Base-by-base conservation (phyloP, 2,113 vertebrate species). In the Arenaria interpres region DNA sequence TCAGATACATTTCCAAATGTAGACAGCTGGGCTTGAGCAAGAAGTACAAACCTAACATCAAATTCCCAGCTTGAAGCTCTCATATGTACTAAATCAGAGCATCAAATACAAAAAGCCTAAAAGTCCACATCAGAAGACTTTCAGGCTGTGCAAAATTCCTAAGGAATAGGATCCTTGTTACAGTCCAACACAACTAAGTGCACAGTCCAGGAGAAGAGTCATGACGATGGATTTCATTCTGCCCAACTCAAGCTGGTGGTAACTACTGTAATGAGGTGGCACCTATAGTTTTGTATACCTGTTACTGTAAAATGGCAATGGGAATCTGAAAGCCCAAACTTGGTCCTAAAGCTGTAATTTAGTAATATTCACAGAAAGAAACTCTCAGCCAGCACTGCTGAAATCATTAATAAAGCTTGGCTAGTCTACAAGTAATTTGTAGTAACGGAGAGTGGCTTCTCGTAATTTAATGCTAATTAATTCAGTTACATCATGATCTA, bases 401-500 rank as follows among this genome's bases (percentile, higher is more conserved):
- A 90, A 94, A 85, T 87, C 48, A 72, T 87, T 95, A 95, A 89
- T 81, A 91, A 93, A 93, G 46, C 53, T 89, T 96, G 96, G 94
- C 85, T 88, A 92, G 93, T 93, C 89, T 87, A 87, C 96, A 97
- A 96, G 92, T 89, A 95, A 97, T 97, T 97, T 97, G 97, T 96
- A 96, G 82, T 90, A 95, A 96, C 94, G 93, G 73, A 96, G 90
- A 93, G 78, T 72, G 96, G 96, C 96, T 94, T 95, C 94, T 88
- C 95, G 86, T 97, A 97, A 97, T 97, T 97, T 97, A 96, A 97
- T 95, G 64, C 84, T 97, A 97, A 98, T 97, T 98, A 97, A 98
- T 97, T 91, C 93, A 85, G 91, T 98, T 96, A 88, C 93, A 80
- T 93, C 85, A 92, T 93, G 76, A 96, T 75, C 71, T 89, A 95